Evolutionary conservation across 1,140 invertebrate species (phyloP).

Genomic region (Dendroctonus valens): DNA sequence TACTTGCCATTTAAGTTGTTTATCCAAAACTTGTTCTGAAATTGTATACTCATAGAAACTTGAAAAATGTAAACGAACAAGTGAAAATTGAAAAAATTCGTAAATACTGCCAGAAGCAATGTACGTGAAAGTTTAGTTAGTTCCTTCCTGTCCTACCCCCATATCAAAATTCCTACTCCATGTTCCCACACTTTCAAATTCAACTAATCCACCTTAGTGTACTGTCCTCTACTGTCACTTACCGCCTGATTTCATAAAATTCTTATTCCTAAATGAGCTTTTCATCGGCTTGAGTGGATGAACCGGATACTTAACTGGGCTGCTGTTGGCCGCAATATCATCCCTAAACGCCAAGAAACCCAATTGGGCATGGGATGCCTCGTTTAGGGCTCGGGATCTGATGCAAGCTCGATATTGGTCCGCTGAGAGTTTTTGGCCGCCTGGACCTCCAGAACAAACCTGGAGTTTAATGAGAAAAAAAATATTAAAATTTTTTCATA

Average conservation of each 20-base stretch:
- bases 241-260: conserved; percentile 9
- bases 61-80: too few relatives aligned
- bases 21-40: too few relatives aligned
- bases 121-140: too few relatives aligned
- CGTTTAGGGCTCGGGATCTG: conserved; percentile 72
- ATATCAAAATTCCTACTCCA: too few relatives aligned
- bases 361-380: conserved; percentile 78
- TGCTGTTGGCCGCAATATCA: conserved; percentile 62
- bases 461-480: conserved; percentile 39
- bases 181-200: too few relatives aligned
- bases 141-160: too few relatives aligned
- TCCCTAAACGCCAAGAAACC: conserved; percentile 77
- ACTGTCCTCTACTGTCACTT: conserved; percentile 4
- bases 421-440: conserved; percentile 60
- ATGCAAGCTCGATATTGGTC: conserved; percentile 79
- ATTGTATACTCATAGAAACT: too few relatives aligned
- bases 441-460: conserved; percentile 60
- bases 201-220: too few relatives aligned
- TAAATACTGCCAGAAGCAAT: neutral
- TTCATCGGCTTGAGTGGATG: conserved; percentile 37
- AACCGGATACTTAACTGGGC: conserved; percentile 43
- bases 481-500: too few relatives aligned
- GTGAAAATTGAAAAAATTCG: too few relatives aligned
- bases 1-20: too few relatives aligned
- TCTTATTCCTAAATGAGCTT: conserved; percentile 22